Conservation (phyloP, 2,888 invertebrate genomes). For the Campopleginae sp. region DNA sequence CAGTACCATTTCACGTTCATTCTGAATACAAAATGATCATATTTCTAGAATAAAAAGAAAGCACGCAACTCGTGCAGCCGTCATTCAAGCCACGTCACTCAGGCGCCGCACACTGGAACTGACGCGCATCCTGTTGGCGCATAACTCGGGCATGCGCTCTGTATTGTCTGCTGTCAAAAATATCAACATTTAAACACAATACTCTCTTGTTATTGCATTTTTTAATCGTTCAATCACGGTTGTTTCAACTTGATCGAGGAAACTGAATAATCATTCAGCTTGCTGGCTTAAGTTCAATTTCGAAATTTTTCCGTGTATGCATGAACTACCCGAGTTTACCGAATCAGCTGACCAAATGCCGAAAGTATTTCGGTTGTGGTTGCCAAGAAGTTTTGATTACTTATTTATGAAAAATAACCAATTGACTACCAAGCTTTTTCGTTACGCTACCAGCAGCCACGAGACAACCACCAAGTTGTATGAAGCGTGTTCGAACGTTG, state of each 20-base stretch:
- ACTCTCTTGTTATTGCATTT: neutral
- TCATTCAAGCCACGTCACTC: slow-evolving; percentile 78
- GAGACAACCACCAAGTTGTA: neutral
- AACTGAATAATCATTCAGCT: neutral
- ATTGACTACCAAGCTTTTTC: neutral
- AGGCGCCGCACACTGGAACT: slow-evolving; percentile 18
- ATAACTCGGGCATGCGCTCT: slow-evolving; percentile 35
- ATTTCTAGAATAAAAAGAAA: slow-evolving; percentile 36
- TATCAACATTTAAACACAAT: neutral
- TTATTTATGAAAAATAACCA: neutral
- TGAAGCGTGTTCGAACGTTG: neutral
- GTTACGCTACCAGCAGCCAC: neutral
- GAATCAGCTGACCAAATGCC: no score
- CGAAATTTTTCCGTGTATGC: no score
- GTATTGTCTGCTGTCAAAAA: slow-evolving; percentile 33
- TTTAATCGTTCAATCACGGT: neutral
- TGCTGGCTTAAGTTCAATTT: no score
- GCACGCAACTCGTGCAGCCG: slow-evolving; percentile 67
- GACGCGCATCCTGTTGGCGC: slow-evolving; percentile 35
- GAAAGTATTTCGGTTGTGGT: no score
- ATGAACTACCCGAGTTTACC: no score
- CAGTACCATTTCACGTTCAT: slow-evolving; percentile 38
- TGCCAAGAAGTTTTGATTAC: no score
- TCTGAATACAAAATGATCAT: slow-evolving; percentile 22
- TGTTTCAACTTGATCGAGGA: neutral